Evolutionary conservation across 2,888 invertebrate genomes (phyloP).

Genomic region (Rhamphomyia laevipes): DNA sequence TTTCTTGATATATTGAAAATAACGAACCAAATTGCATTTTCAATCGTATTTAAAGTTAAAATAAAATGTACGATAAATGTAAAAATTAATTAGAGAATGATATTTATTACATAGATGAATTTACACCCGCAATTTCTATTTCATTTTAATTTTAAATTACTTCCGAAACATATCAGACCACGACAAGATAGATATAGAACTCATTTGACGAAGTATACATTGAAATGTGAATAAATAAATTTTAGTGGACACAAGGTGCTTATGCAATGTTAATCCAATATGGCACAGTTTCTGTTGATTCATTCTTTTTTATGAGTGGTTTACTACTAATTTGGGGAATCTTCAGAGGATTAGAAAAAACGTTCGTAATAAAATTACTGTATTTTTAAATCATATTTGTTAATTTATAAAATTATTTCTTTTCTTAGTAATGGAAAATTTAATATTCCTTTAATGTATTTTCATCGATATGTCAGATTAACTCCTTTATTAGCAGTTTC

Average conservation of each 20-base stretch:
- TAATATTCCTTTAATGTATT: slow-evolving; percentile 24
- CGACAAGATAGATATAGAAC: too few species aligned
- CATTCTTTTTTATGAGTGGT: slow-evolving; percentile 46
- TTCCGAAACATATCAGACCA: too few species aligned
- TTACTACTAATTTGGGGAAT: slow-evolving; percentile 35
- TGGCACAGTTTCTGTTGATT: slow-evolving; percentile 43
- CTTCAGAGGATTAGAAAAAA: slow-evolving; percentile 15
- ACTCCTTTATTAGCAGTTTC: slow-evolving; percentile 40
- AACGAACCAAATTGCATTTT: too few species aligned
- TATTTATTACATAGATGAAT: too few species aligned
- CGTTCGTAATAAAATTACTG: slow-evolving; percentile 4
- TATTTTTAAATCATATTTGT: not conserved
- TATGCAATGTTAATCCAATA: slow-evolving; percentile 19
- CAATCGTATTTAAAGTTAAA: too few species aligned
- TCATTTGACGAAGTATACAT: too few species aligned
- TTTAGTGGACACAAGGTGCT: slow-evolving; percentile 11
- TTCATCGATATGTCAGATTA: slow-evolving; percentile 33
- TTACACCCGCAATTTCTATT: too few species aligned
- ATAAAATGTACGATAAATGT: too few species aligned
- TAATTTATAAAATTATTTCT: not conserved
- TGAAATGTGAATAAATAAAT: too few species aligned
- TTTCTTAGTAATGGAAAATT: slow-evolving; percentile 19
- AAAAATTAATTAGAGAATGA: too few species aligned
- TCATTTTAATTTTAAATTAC: too few species aligned
- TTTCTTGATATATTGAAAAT: too few species aligned